A percentile compares a stretch with the other conserved stretches of the same genome.
phyloP scores from a whole-genome alignment of 2,888 invertebrate genomes.

The Cryptus armator region DNA sequence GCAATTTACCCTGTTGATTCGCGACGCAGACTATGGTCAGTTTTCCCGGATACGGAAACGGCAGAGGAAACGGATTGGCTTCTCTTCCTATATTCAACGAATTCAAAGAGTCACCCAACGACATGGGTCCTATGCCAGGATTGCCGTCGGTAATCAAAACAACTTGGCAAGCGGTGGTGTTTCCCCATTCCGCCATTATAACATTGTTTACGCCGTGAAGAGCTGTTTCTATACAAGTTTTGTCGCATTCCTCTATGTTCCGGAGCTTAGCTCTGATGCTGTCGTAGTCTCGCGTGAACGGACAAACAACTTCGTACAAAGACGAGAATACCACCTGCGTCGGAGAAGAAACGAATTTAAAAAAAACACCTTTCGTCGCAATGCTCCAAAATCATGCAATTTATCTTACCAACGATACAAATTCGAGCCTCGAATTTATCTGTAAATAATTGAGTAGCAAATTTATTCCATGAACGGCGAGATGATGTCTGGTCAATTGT shows the following conservation, averaged over 20 bases:
- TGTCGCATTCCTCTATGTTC: constrained; percentile 93
- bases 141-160: constrained; percentile 92
- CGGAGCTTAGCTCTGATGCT: constrained; percentile 91
- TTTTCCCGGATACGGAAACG: constrained; percentile 93
- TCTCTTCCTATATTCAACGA: constrained; percentile 85
- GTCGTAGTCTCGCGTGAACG: constrained; percentile 96
- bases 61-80: constrained; percentile 89
- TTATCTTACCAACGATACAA: constrained; percentile 89
- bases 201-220: constrained; percentile 92
- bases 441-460: constrained; percentile 89
- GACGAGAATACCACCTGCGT: constrained; percentile 86
- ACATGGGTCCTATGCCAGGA: constrained; percentile 89
- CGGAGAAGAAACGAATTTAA: constrained; percentile 29
- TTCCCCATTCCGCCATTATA: constrained; percentile 95
- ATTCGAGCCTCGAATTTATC: constrained; percentile 89
- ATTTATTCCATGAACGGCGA: constrained; percentile 89
- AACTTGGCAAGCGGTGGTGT: constrained; percentile 93
- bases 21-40: constrained; percentile 91
- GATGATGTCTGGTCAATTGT: constrained; percentile 87
- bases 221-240: constrained; percentile 93
- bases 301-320: constrained; percentile 89
- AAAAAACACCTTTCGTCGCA: constrained; percentile 1
- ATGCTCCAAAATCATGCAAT: not conserved
- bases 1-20: constrained; percentile 87
- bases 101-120: constrained; percentile 87